Evolutionary conservation across 2,888 invertebrate genomes (phyloP).

Genomic region (Octonoba sinensis): DNA sequence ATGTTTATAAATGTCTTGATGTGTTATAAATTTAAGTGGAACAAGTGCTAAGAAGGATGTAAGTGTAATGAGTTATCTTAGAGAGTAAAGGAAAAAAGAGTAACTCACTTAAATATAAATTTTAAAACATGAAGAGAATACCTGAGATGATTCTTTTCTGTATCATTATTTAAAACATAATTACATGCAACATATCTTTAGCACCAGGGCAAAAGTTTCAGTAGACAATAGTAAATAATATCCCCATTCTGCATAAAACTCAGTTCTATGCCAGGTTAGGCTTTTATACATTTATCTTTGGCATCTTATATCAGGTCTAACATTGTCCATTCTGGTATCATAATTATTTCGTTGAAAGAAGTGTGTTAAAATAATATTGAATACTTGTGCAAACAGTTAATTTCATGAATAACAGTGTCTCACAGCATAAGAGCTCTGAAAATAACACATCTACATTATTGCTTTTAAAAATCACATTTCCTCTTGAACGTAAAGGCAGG

Average conservation of each 20-base stretch:
- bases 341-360: slow-evolving; percentile 1
- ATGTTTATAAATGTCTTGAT: too few relatives aligned
- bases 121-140: slow-evolving; percentile 18
- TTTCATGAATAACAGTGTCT: slow-evolving; percentile 34
- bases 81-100: neutral
- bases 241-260: slow-evolving; percentile 23
- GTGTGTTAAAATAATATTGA: too few relatives aligned
- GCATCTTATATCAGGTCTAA: slow-evolving; percentile 50
- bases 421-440: slow-evolving; percentile 42
- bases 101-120: too few relatives aligned
- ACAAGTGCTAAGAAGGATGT: too few relatives aligned
- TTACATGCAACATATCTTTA: slow-evolving; percentile 32
- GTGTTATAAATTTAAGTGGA: too few relatives aligned
- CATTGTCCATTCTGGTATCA: slow-evolving; percentile 20
- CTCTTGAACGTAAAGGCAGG: slow-evolving; percentile 27
- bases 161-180: slow-evolving; percentile 22
- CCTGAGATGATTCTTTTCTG: slow-evolving; percentile 43
- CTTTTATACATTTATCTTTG: slow-evolving; percentile 54
- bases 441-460: slow-evolving; percentile 51
- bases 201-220: slow-evolving; percentile 48
- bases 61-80: neutral
- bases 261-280: slow-evolving; percentile 26
- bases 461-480: slow-evolving; percentile 48
- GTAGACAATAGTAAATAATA: slow-evolving; percentile 36
- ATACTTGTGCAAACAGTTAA: neutral